phyloP scores from a whole-genome alignment of 2,888 invertebrate genomes.

The Dinocampus coccinellae region DNA sequence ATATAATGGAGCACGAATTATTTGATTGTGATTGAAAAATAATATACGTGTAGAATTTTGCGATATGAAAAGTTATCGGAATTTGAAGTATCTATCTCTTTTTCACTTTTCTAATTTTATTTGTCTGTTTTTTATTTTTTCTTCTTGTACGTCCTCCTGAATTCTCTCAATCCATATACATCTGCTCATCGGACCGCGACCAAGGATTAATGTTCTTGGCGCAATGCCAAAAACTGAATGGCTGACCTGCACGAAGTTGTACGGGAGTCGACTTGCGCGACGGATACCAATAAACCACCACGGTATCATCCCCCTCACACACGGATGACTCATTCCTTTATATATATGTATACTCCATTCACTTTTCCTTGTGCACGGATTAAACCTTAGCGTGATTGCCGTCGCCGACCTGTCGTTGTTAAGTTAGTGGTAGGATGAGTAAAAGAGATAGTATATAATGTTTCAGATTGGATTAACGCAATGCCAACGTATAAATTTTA shows the following conservation, averaged over 20 bases:
- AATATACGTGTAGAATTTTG: background rate
- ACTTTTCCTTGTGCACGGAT: slow-evolving; percentile 9
- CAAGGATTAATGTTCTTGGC: slow-evolving; percentile 64
- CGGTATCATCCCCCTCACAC: slow-evolving; percentile 31
- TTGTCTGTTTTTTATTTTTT: background rate
- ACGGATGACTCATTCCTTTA: slow-evolving; percentile 25
- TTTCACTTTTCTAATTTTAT: background rate
- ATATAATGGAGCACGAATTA: background rate
- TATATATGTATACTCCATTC: slow-evolving; percentile 7
- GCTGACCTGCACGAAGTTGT: slow-evolving; percentile 54
- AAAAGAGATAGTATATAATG: background rate
- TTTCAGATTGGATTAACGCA: background rate
- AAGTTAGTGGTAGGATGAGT: background rate
- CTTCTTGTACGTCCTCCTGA: background rate
- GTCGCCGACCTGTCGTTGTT: background rate
- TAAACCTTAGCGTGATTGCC: background rate
- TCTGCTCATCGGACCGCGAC: slow-evolving; percentile 35
- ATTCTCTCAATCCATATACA: background rate
- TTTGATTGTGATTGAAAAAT: background rate
- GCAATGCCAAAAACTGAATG: slow-evolving; percentile 60
- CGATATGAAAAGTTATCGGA: background rate
- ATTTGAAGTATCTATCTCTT: background rate
- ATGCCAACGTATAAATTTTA: background rate
- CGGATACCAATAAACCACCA: slow-evolving; percentile 34
- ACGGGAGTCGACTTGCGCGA: slow-evolving; percentile 42